These are phyloP conservation scores for Mustela lutreola DNA, from an alignment of 2,113 vertebrate genomes.

Conservation along the genomic window DNA sequence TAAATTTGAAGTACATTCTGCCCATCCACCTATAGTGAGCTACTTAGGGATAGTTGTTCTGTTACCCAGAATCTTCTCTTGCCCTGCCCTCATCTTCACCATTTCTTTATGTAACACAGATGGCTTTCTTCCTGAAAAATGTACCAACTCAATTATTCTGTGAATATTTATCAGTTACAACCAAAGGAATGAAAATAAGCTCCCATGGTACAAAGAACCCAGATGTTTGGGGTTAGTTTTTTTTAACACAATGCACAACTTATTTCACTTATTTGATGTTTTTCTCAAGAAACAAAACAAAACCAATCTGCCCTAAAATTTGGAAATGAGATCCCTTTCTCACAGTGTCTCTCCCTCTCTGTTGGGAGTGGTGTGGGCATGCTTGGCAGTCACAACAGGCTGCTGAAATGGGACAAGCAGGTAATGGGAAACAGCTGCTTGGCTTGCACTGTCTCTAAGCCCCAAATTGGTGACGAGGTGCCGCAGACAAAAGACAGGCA, in stretches of 20 bases:
- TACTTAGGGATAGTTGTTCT: background rate
- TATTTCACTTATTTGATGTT: constrained; percentile 78
- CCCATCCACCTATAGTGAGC: background rate
- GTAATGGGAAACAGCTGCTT: constrained; percentile 76
- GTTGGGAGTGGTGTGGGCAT: constrained; percentile 43
- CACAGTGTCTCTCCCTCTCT: background rate
- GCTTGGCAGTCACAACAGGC: background rate
- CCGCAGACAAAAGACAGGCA: constrained; percentile 60
- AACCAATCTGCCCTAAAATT: constrained; percentile 54
- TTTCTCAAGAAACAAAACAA: constrained; percentile 77
- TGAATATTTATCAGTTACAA: constrained; percentile 74
- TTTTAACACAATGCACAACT: constrained; percentile 63
- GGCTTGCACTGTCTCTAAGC: background rate
- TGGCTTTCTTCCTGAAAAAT: constrained; percentile 57
- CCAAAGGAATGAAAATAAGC: constrained; percentile 75
- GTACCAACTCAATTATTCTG: constrained; percentile 70
- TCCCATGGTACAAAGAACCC: constrained; percentile 50
- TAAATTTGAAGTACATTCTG: background rate
- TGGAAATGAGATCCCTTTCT: constrained; percentile 57
- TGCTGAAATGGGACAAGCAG: constrained; percentile 51
- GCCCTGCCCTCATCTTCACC: background rate
- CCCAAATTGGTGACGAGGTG: constrained; percentile 61
- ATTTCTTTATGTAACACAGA: constrained; percentile 58
- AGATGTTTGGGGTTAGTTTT: constrained; percentile 74
- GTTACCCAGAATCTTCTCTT: background rate